These are phyloP conservation scores for Latrodectus elegans DNA, from an alignment of 2,888 invertebrate genomes.

Conservation along the genomic window DNA sequence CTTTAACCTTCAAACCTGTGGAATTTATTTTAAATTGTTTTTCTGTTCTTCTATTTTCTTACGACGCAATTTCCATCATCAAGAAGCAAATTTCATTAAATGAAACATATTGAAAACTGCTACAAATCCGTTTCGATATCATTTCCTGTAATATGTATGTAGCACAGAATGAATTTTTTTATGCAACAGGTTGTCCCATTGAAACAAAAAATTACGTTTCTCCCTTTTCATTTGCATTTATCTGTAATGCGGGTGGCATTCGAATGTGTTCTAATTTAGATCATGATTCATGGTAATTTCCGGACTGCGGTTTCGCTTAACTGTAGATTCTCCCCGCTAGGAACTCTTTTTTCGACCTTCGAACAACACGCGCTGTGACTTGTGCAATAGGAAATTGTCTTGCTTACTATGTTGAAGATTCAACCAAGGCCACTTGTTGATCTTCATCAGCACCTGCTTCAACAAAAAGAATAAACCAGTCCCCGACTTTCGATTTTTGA, in stretches of 20 bases:
- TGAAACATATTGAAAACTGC: too few species aligned
- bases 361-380: neutral
- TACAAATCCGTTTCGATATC: too few species aligned
- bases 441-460: neutral
- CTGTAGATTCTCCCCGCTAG: neutral
- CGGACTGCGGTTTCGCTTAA: neutral
- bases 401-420: neutral
- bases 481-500: neutral
- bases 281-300: conserved; percentile 5
- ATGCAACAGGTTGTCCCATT: too few species aligned
- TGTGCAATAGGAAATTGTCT: neutral
- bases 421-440: neutral
- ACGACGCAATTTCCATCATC: too few species aligned
- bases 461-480: neutral
- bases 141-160: too few species aligned
- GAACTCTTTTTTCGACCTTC: neutral
- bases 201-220: too few species aligned
- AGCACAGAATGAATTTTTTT: too few species aligned
- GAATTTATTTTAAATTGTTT: too few species aligned
- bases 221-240: neutral
- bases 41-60: too few species aligned
- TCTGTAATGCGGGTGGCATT: neutral
- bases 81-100: too few species aligned
- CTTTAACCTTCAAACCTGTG: too few species aligned
- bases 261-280: neutral